Percentiles rank a stretch among this genome's conserved stretches.
These are phyloP conservation scores for Stenopsyche tienmushanensis DNA, from an alignment of 1,140 invertebrate genomes.

Conservation along the genomic window DNA sequence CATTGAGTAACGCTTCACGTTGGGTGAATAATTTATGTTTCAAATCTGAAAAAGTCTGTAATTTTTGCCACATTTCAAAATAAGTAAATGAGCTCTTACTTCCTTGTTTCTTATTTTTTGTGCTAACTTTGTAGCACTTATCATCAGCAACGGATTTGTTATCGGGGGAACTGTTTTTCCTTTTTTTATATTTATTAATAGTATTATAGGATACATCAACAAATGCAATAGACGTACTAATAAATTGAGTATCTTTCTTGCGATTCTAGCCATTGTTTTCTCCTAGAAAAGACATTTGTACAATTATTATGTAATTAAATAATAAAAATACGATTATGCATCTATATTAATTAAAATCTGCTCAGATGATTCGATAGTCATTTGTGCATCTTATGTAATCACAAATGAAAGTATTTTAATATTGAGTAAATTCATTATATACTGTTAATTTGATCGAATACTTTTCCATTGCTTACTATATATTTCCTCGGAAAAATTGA, in stretches of 20 bases:
- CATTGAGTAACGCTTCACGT: neutral
- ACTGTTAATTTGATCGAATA: too few relatives aligned
- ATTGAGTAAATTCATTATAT: too few relatives aligned
- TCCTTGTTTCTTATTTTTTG: conserved; percentile 62
- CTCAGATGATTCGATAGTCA: too few relatives aligned
- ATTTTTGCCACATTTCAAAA: neutral
- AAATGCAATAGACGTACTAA: conserved; percentile 28
- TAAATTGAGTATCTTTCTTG: neutral
- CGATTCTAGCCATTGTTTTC: neutral
- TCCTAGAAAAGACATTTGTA: too few relatives aligned
- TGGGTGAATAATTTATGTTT: neutral
- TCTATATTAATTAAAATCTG: too few relatives aligned
- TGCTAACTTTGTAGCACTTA: conserved; percentile 61
- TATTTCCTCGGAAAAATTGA: too few relatives aligned
- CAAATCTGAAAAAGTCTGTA: neutral
- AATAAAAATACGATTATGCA: too few relatives aligned
- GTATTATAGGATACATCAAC: conserved; percentile 49
- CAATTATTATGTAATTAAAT: too few relatives aligned
- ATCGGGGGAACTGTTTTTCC: conserved; percentile 60
- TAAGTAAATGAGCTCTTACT: conserved; percentile 47
- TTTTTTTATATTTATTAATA: conserved; percentile 48
- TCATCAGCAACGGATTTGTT: conserved; percentile 58
- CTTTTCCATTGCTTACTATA: too few relatives aligned
- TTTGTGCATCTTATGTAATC: too few relatives aligned
- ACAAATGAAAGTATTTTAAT: too few relatives aligned